A percentile compares a stretch with the other conserved stretches of the same genome.
These are phyloP conservation scores for Trematocara unimaculatum DNA, from an alignment of 2,113 vertebrate species.

Conservation along the genomic window DNA sequence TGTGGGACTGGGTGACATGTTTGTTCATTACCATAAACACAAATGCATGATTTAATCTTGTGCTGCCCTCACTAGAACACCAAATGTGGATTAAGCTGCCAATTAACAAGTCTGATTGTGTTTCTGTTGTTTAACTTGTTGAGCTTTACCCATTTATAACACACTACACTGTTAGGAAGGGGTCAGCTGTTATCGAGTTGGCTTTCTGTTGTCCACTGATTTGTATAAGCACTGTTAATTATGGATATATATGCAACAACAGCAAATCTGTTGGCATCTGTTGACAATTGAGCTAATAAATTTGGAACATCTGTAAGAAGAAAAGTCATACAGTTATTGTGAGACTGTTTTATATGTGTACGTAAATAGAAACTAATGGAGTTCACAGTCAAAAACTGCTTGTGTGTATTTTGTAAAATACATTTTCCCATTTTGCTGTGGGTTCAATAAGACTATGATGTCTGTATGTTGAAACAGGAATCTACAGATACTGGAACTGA, in stretches of 20 bases:
- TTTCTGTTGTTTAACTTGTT: background rate
- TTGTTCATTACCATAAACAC: background rate
- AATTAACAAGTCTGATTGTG: background rate
- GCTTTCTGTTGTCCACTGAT: background rate
- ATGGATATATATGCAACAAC: background rate
- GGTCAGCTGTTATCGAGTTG: background rate
- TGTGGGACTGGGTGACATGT: background rate
- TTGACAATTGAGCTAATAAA: background rate
- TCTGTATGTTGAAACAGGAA: background rate
- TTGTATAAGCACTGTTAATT: background rate
- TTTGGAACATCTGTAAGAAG: background rate
- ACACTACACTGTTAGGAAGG: background rate
- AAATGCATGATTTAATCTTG: background rate
- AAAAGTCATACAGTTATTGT: background rate
- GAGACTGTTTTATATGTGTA: background rate
- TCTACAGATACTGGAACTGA: background rate
- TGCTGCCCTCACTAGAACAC: background rate
- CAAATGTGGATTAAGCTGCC: background rate
- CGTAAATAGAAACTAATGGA: background rate
- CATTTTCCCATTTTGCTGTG: background rate
- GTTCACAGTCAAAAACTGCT: background rate
- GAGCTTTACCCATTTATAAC: background rate
- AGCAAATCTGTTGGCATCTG: background rate
- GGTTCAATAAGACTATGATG: background rate
- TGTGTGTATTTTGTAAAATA: background rate